Evolutionary conservation across 2,113 vertebrate species (phyloP), one percentile per base, ranked within the genome.

Genomic region (Mus pahari): DNA sequence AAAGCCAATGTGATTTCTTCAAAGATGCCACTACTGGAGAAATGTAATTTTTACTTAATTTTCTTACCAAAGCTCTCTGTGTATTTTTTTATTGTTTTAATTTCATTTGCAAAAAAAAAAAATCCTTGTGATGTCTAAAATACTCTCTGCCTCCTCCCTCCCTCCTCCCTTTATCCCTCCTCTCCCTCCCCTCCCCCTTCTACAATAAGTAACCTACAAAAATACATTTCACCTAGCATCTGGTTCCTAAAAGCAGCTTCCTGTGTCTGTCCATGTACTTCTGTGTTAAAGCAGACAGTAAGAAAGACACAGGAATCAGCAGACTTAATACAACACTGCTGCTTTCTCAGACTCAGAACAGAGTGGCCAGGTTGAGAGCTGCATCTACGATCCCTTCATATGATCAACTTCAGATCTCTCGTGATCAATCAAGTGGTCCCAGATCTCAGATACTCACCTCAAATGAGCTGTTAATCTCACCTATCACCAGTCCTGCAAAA

Each of bases 21-120:
- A 93, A 73, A 94, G 48, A 90, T 48, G 5, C 53, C 26, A 94
- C 2, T 58, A 64, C n/a, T 55, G 1, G 39, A 90, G 9, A 45
- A 97, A 95, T 87, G 36, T 4, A 75, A 70, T 39, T 96, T 96
- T 86, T 93, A 84, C 50, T 53, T 88, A 3, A 89, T 92, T 96
- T 96, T 22, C 26, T 78, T 81, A 87, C 1, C 17, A 75, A 14
- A 58, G 8, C 4, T 26, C 86, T 94, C 82, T 92, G 39, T 42
- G 0, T 70, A 33, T 6, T 39, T 74, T 74, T 90, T 90, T 89
- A 16, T 33, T 94, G 73, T 94, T 95, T 58, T 36, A 64, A 74
- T 84, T 92, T 97, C 50, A 84, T 55, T 94, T 92, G 26, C 45
- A 95, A 89, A 79, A 50, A 70, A 22, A 64, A 66, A 45, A 68